Evolutionary conservation across 2,888 invertebrate species (phyloP).

Genomic region (Tanytarsus gracilentus): DNA sequence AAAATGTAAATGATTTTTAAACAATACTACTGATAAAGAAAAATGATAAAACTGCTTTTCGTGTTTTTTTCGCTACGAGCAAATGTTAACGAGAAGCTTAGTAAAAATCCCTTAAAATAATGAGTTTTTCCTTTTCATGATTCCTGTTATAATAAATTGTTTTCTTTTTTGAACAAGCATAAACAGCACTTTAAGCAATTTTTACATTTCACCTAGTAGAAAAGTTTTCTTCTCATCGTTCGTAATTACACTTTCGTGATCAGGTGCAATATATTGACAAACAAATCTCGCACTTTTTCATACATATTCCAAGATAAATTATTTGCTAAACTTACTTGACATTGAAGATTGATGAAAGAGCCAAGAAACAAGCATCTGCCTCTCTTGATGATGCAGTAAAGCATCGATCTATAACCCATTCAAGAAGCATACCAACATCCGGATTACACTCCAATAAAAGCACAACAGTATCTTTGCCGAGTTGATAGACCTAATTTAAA

Average conservation of each 20-base stretch:
- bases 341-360: slow-evolving; percentile 92
- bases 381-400: slow-evolving; percentile 86
- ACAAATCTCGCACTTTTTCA: not conserved
- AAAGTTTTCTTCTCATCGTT: too few relatives aligned
- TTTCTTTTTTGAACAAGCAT: too few relatives aligned
- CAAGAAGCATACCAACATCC: slow-evolving; percentile 80
- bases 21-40: not conserved
- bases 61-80: too few relatives aligned
- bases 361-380: slow-evolving; percentile 93
- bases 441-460: slow-evolving; percentile 90
- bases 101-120: too few relatives aligned
- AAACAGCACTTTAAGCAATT: too few relatives aligned
- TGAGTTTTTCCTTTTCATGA: too few relatives aligned
- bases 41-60: not conserved
- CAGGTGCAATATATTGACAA: too few relatives aligned
- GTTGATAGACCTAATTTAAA: slow-evolving; percentile 71
- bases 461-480: slow-evolving; percentile 90
- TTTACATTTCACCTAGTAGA: too few relatives aligned
- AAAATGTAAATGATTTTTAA: not conserved
- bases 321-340: slow-evolving; percentile 57
- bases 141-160: too few relatives aligned
- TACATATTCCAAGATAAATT: too few relatives aligned
- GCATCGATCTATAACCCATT: slow-evolving; percentile 97
- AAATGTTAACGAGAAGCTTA: too few relatives aligned
- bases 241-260: too few relatives aligned